Conservation (phyloP, 2,888 invertebrate genomes). For the Sesamia inferens region DNA sequence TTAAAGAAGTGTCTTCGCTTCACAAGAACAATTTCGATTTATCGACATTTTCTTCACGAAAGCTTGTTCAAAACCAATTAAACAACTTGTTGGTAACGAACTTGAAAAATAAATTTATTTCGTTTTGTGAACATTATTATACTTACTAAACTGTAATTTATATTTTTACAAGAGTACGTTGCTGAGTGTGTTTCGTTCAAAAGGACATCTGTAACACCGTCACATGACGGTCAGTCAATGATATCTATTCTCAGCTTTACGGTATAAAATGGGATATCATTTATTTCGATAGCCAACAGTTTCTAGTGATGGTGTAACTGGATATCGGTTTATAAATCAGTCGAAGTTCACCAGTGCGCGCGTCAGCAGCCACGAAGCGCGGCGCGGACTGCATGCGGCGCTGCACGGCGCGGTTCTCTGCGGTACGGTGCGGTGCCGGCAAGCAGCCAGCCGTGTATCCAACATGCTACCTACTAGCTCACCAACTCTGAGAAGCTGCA, state of each 20-base stretch:
- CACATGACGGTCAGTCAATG: conserved; percentile 31
- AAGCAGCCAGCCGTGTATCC: conserved; percentile 61
- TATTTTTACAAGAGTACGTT: background rate
- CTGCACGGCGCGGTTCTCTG: conserved; percentile 9
- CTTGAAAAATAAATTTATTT: conserved; percentile 16
- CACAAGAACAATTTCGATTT: conserved; percentile 35
- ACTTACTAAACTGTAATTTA: no score
- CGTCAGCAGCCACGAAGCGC: conserved; percentile 59
- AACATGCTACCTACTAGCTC: conserved; percentile 50
- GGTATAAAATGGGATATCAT: conserved; percentile 59
- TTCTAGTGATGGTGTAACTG: conserved; percentile 68
- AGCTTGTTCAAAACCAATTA: conserved; percentile 22
- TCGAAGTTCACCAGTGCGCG: conserved; percentile 71
- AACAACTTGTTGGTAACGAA: conserved; percentile 16
- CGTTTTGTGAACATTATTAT: background rate
- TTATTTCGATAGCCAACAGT: conserved; percentile 65
- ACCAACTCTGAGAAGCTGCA: conserved; percentile 40
- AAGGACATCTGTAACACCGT: conserved; percentile 4
- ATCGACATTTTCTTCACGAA: conserved; percentile 20
- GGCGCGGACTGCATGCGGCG: conserved; percentile 7
- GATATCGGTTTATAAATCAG: conserved; percentile 83
- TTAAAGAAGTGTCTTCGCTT: conserved; percentile 49
- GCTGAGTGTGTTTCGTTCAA: no score
- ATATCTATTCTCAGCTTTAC: conserved; percentile 38
- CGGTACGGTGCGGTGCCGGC: conserved; percentile 58